Conservation (phyloP, 2,888 invertebrate genomes). For the Colostygia pectinataria region DNA sequence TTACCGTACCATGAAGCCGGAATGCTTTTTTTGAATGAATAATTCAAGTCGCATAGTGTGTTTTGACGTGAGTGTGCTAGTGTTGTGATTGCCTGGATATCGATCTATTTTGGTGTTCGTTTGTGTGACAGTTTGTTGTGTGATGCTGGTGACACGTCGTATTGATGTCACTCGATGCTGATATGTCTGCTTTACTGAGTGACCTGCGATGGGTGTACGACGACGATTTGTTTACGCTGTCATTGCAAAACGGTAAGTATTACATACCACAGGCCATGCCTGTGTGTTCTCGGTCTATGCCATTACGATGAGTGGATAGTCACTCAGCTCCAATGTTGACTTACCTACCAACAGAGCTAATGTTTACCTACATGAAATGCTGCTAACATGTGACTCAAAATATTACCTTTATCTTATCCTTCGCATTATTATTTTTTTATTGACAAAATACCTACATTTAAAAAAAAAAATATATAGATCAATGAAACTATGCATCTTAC, state of each 20-base stretch:
- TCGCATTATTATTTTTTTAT: no score
- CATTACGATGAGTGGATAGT: constrained; percentile 17
- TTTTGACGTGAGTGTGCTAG: constrained; percentile 57
- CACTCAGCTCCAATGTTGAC: constrained; percentile 12
- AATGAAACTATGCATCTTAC: no score
- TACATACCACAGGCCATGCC: constrained; percentile 14
- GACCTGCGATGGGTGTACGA: constrained; percentile 78
- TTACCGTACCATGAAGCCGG: constrained; percentile 45
- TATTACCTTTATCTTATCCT: not conserved
- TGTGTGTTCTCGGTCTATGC: constrained; percentile 10
- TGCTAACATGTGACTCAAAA: not conserved
- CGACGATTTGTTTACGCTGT: constrained; percentile 76
- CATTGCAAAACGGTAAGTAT: constrained; percentile 77
- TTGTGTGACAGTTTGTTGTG: constrained; percentile 48
- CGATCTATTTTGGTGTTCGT: constrained; percentile 42
- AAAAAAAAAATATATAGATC: no score
- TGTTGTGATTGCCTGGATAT: constrained; percentile 61
- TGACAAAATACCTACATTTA: no score
- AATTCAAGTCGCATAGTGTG: constrained; percentile 39
- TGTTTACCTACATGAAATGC: constrained; percentile 8
- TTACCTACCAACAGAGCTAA: constrained; percentile 3
- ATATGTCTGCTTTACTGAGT: constrained; percentile 78
- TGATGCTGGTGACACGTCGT: constrained; percentile 68
- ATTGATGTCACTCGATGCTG: constrained; percentile 74
- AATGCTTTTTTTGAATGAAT: constrained; percentile 52